Conservation (phyloP, 1,140 invertebrate genomes). For the Antheraea mylitta region DNA sequence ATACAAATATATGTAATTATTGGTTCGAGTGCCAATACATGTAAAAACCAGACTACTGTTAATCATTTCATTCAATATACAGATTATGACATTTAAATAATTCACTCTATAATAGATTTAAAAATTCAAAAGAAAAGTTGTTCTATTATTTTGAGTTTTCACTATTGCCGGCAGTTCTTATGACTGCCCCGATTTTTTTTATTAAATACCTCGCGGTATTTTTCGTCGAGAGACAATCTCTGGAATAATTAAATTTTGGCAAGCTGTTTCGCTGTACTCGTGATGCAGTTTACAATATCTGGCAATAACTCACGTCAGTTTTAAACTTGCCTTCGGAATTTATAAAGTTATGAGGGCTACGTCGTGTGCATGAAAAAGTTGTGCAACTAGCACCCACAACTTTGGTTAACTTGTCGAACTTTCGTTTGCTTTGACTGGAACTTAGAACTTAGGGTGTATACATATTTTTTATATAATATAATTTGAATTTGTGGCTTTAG, state of each 20-base stretch:
- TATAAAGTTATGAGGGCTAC: conserved; percentile 4
- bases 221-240: not conserved
- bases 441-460: not conserved
- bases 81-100: no score
- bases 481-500: no score
- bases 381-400: not conserved
- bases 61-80: no score
- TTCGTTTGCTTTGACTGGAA: not conserved
- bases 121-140: no score
- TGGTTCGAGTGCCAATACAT: no score
- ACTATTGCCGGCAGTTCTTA: no score
- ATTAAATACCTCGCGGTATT: no score
- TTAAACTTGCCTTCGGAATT: conserved; percentile 8
- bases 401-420: not conserved
- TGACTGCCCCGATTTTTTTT: not conserved
- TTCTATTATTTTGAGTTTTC: no score
- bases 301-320: conserved; percentile 8
- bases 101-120: no score
- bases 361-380: conserved; percentile 13
- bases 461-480: no score
- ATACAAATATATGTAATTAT: no score
- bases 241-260: not conserved
- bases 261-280: not conserved
- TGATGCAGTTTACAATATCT: not conserved
- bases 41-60: no score